Evolutionary conservation across 2,888 invertebrate species (phyloP).

Genomic region (Sisyra terminalis): DNA sequence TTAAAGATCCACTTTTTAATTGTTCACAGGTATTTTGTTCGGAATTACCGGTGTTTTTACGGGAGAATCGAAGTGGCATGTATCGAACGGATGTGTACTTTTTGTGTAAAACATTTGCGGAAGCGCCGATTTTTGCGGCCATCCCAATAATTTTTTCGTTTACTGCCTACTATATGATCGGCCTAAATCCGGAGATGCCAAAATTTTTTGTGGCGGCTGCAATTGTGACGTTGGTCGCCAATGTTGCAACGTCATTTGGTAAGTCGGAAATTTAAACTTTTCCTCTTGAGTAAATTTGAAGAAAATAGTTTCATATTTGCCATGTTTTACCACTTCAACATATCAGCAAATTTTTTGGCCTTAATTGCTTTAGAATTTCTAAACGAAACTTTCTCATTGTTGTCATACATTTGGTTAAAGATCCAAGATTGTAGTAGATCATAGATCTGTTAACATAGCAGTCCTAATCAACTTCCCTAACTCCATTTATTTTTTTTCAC

Average conservation of each 20-base stretch:
- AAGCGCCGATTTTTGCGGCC: slow-evolving; percentile 69
- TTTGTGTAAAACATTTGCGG: slow-evolving; percentile 77
- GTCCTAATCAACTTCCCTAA: too few species aligned
- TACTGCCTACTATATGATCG: slow-evolving; percentile 80
- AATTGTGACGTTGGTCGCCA: slow-evolving; percentile 67
- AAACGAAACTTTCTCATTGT: too few species aligned
- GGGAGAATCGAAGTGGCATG: slow-evolving; percentile 80
- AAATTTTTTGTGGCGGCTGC: slow-evolving; percentile 58
- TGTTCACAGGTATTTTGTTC: slow-evolving; percentile 64
- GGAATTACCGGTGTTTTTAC: slow-evolving; percentile 75
- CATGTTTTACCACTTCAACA: too few species aligned
- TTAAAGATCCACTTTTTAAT: not conserved
- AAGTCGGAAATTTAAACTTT: slow-evolving; percentile 24
- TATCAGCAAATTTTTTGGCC: too few species aligned
- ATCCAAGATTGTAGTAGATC: too few species aligned
- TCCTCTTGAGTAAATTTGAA: too few species aligned
- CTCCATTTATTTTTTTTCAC: too few species aligned
- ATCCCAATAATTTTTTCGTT: slow-evolving; percentile 70
- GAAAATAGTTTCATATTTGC: too few species aligned
- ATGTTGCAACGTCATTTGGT: slow-evolving; percentile 81
- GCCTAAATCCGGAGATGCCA: slow-evolving; percentile 50
- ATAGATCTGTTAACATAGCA: too few species aligned
- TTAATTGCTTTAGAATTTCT: too few species aligned
- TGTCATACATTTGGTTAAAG: too few species aligned
- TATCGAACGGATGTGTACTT: slow-evolving; percentile 86